Base-by-base conservation (phyloP, 2,797 vertebrate genomes). In the Sphaeramia orbicularis region DNA sequence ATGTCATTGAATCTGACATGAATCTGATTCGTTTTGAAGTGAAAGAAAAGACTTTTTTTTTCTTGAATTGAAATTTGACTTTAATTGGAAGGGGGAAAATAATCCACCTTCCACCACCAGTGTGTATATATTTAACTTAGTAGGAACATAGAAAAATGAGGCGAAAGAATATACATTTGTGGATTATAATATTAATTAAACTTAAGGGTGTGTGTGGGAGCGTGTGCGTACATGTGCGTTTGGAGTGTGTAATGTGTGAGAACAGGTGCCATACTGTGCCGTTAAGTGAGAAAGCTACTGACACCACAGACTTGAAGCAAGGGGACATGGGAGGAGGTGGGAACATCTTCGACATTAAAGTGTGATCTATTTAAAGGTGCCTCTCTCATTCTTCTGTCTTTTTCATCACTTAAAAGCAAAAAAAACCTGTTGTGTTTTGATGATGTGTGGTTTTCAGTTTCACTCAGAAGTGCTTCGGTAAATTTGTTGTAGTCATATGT, bases 71-170 rank as follows among this genome's bases (percentile, higher is more conserved):
- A 67, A 73, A 69, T 45, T 56, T 10, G 47, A 58, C 15, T 83
- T 58, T 49, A 41, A 51, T 35, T 40, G 18, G 5, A 70, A 49
- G 18, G 21, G 21, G 54, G 41, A 49, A 42, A 42, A 30, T 7
- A 42, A 55, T 24, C 59, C 45, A n/a, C 3, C 24, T 49, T 40
- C 10, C 16, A 11, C 24, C 65, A 35, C 57, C 54, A 65, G 52
- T 76, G 55, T 94, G 90, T 94, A 93, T 19, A 92, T 90, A 92
- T 65, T 81, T 74, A 89, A 84, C 54, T 75, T 74, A 65, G 59
- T 81, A 85, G 84, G 86, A 71, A 79, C 81, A 67, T 82, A 87
- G 77, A 67, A 52, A 56, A 41, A 74, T 71, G 65, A 75, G 51
- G 69, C 24, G 43, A 74, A 74, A 68, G 73, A 78, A 27, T 81